phyloP scores from a whole-genome alignment of 2,113 vertebrate species.

The Pseudopipra pipra region DNA sequence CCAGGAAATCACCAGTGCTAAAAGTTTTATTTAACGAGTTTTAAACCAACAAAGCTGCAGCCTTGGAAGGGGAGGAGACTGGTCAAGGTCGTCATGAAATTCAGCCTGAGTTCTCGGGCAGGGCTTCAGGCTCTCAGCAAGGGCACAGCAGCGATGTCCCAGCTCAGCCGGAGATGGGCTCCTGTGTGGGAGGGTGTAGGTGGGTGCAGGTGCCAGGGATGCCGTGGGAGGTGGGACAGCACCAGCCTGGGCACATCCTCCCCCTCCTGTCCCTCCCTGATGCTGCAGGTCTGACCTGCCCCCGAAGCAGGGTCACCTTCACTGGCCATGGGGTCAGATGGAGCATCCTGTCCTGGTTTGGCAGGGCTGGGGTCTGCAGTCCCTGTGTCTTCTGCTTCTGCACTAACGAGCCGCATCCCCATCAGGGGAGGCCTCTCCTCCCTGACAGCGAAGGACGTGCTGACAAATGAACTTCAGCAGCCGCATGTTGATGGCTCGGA shows the following conservation, averaged over 20 bases:
- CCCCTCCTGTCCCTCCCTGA: background rate
- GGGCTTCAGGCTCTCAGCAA: background rate
- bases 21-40: background rate
- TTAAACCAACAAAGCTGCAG: background rate
- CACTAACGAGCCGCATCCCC: background rate
- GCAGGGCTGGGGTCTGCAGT: rapidly evolving
- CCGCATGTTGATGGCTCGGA: background rate
- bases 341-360: rapidly evolving
- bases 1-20: rapidly evolving
- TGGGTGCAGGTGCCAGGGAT: background rate
- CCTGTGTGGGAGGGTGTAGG: rapidly evolving
- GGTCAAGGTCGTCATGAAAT: background rate
- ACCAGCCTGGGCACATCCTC: background rate
- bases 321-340: rapidly evolving
- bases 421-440: conserved; percentile 35
- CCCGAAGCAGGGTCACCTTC: background rate
- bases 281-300: rapidly evolving
- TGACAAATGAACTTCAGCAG: conserved; percentile 27
- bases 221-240: background rate
- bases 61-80: background rate
- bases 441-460: conserved; percentile 30
- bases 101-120: background rate
- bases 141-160: background rate
- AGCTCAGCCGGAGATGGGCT: background rate
- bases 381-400: background rate